Evolutionary conservation across 2,797 vertebrate genomes (phyloP).

Genomic region (Petrocephalus sullivani): DNA sequence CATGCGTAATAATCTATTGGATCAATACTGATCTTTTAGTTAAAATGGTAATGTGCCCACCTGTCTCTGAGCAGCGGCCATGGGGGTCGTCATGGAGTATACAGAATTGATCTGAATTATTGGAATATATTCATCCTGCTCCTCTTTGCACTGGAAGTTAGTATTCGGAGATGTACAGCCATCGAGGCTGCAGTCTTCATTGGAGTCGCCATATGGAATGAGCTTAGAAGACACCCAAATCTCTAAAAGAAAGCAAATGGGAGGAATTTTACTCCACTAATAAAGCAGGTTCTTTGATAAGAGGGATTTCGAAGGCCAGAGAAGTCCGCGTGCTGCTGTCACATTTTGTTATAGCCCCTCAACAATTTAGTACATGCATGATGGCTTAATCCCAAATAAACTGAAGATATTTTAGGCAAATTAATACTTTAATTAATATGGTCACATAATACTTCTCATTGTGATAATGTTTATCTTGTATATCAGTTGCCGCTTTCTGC

Average conservation of each 20-base stretch:
- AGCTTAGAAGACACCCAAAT: constrained; percentile 37
- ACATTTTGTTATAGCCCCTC: not conserved
- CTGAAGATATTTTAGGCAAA: not conserved
- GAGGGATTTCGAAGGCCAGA: not conserved
- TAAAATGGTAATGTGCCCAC: constrained; percentile 25
- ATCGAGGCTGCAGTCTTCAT: constrained; percentile 29
- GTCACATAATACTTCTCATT: not conserved
- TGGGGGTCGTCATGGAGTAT: constrained; percentile 54
- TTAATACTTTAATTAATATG: too few species aligned
- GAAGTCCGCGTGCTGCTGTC: not conserved
- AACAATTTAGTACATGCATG: not conserved
- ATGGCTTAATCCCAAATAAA: not conserved
- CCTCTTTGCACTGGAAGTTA: constrained; percentile 56
- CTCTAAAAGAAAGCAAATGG: constrained; percentile 17
- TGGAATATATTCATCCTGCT: constrained; percentile 56
- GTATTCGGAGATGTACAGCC: constrained; percentile 28
- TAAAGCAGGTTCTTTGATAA: not conserved
- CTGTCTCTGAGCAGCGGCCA: constrained; percentile 40
- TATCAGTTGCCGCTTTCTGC: too few species aligned
- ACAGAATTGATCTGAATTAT: constrained; percentile 68
- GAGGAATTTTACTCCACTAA: constrained; percentile 4
- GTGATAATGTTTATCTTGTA: too few species aligned
- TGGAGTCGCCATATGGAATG: constrained; percentile 36
- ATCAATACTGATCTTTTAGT: not conserved
- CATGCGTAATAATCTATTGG: not conserved